Percentiles rank a stretch among this genome's conserved stretches.
phyloP scores from a whole-genome alignment of 2,888 invertebrate genomes.

The Melieria crassipennis region DNA sequence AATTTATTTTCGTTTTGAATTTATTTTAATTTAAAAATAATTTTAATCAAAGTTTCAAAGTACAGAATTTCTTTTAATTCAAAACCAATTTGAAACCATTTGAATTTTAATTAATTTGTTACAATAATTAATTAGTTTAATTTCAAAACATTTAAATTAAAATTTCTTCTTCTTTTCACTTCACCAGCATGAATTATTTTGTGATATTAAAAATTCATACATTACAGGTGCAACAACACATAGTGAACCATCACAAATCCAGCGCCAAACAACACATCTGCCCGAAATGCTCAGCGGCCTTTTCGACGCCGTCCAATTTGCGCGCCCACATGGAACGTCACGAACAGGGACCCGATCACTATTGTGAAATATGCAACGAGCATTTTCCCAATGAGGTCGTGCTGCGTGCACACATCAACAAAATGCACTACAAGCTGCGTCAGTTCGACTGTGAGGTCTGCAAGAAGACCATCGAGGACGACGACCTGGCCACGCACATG shows the following conservation, averaged over 20 bases:
- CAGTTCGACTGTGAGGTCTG: slow-evolving; percentile 84
- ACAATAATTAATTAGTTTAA: too few relatives aligned
- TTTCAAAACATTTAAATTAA: background rate
- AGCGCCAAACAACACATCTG: slow-evolving; percentile 77
- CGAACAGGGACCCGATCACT: slow-evolving; percentile 78
- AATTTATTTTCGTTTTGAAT: too few relatives aligned
- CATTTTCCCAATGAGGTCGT: slow-evolving; percentile 80
- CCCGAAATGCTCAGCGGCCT: slow-evolving; percentile 76
- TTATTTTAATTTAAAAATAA: too few relatives aligned
- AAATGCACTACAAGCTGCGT: slow-evolving; percentile 78
- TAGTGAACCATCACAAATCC: slow-evolving; percentile 71
- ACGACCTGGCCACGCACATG: slow-evolving; percentile 80
- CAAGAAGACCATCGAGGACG: slow-evolving; percentile 82
- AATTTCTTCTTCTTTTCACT: background rate
- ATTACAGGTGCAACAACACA: slow-evolving; percentile 70
- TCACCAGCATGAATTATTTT: slow-evolving; percentile 20
- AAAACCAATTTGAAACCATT: too few relatives aligned
- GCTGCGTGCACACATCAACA: slow-evolving; percentile 76
- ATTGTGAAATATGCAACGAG: slow-evolving; percentile 83
- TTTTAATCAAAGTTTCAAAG: too few relatives aligned
- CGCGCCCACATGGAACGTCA: slow-evolving; percentile 76
- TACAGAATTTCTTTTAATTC: too few relatives aligned
- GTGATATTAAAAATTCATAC: too few relatives aligned
- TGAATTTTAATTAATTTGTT: too few relatives aligned
- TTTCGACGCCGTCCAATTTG: slow-evolving; percentile 74